These are phyloP conservation scores for Acleris emargana DNA, from an alignment of 2,888 invertebrate genomes.

Conservation along the genomic window DNA sequence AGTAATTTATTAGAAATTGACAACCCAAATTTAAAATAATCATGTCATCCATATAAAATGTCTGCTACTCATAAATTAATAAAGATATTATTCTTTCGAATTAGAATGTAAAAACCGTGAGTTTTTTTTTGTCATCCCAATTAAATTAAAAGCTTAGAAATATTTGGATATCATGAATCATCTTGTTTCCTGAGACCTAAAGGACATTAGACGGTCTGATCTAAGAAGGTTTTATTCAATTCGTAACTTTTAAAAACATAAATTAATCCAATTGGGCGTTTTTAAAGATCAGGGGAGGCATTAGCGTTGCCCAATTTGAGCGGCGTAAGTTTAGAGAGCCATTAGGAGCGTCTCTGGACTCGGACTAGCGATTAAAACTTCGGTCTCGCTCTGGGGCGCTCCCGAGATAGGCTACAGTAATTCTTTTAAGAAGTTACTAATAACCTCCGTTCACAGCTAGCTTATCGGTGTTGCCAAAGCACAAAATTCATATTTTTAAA, in stretches of 20 bases:
- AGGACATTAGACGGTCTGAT: neutral
- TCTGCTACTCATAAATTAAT: too few relatives aligned
- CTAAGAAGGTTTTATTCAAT: neutral
- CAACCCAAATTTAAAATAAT: too few relatives aligned
- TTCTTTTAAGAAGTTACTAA: slow-evolving; percentile 57
- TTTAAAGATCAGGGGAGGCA: slow-evolving; percentile 31
- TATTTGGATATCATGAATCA: too few relatives aligned
- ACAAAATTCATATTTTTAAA: too few relatives aligned
- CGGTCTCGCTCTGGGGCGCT: slow-evolving; percentile 36
- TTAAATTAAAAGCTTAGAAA: too few relatives aligned
- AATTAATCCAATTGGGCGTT: slow-evolving; percentile 26
- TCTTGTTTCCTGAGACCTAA: too few relatives aligned
- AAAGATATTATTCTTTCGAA: too few relatives aligned
- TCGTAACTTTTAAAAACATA: slow-evolving; percentile 7
- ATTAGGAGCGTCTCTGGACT: slow-evolving; percentile 38
- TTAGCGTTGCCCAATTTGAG: slow-evolving; percentile 33
- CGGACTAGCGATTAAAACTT: slow-evolving; percentile 44
- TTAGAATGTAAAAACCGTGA: too few relatives aligned
- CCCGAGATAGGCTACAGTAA: slow-evolving; percentile 45
- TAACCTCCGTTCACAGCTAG: slow-evolving; percentile 45
- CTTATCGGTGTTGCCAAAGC: too few relatives aligned
- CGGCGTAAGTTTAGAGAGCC: slow-evolving; percentile 35
- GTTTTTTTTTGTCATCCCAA: too few relatives aligned
- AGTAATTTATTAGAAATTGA: too few relatives aligned
- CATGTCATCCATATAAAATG: too few relatives aligned